A percentile compares a stretch with the other conserved stretches of the same genome.
Evolutionary conservation across 2,113 vertebrate species (phyloP).

Genomic region (Speoplatyrhinus poulsoni): DNA sequence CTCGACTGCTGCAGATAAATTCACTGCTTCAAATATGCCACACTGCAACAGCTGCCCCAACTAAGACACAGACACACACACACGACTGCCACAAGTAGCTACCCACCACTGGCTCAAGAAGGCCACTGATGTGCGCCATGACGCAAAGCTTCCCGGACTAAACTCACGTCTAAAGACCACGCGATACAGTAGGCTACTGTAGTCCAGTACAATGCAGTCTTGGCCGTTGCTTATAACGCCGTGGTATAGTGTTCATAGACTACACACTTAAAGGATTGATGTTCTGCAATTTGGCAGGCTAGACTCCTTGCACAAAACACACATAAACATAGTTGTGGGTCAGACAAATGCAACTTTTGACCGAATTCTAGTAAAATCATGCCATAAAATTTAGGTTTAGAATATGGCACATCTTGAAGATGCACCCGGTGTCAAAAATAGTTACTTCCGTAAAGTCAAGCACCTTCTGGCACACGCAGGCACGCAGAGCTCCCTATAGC

Average conservation of each 20-base stretch:
- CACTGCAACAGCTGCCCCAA: conserved; percentile 47
- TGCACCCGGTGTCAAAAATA: too few species aligned
- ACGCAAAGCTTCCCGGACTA: conserved; percentile 45
- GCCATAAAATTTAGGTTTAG: too few species aligned
- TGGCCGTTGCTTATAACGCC: too few species aligned
- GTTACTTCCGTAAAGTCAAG: too few species aligned
- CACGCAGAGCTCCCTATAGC: not conserved
- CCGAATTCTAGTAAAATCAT: too few species aligned
- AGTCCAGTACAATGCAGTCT: not conserved
- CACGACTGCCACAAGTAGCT: conserved; percentile 25
- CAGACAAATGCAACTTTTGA: too few species aligned
- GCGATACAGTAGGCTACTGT: not conserved
- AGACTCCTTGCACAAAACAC: too few species aligned
- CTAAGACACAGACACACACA: conserved; percentile 6
- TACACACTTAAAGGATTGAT: not conserved
- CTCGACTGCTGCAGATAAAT: not conserved
- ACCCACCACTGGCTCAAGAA: conserved; percentile 25
- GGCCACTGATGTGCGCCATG: conserved; percentile 43
- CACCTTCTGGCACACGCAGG: not conserved
- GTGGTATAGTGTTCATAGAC: too few species aligned
- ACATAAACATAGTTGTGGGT: too few species aligned
- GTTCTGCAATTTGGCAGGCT: not conserved
- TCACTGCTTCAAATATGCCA: conserved; percentile 39
- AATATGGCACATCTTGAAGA: too few species aligned
- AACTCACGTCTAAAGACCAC: not conserved